Percentiles rank a stretch among this genome's conserved stretches.
These are phyloP conservation scores for Lagodon rhomboides DNA, from an alignment of 2,797 vertebrate species.

Conservation along the genomic window DNA sequence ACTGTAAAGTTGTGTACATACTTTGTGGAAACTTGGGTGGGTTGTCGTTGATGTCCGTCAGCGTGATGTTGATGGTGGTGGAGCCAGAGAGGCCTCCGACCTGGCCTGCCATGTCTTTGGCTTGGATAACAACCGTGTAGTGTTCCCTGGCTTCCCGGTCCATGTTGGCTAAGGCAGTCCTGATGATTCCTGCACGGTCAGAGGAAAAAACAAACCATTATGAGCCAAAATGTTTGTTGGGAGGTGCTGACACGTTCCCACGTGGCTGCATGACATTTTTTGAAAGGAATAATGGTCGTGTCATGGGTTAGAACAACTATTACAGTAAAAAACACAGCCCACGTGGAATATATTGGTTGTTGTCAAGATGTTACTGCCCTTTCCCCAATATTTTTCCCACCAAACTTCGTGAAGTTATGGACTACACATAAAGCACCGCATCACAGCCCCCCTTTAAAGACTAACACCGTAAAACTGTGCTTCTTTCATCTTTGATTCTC, in stretches of 20 bases:
- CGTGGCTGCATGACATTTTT: neutral
- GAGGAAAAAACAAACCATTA: neutral
- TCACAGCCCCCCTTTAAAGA: conserved; percentile 33
- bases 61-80: conserved; percentile 96
- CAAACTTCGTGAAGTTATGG: conserved; percentile 7
- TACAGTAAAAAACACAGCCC: neutral
- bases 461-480: conserved; percentile 27
- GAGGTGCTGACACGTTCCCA: neutral
- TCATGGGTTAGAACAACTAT: neutral
- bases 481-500: conserved; percentile 55
- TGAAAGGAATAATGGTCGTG: neutral
- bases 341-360: neutral
- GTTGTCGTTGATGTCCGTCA: conserved; percentile 98
- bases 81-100: conserved; percentile 97
- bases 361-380: neutral
- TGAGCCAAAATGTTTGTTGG: neutral
- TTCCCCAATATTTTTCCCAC: neutral
- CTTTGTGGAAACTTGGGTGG: conserved; percentile 97
- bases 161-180: conserved; percentile 98
- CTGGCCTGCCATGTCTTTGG: conserved; percentile 99
- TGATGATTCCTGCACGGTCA: conserved; percentile 90
- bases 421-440: neutral
- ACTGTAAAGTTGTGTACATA: conserved; percentile 79
- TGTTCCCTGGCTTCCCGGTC: conserved; percentile 98
- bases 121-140: conserved; percentile 98